Conservation (phyloP, 2,888 invertebrate species). For the Cosmopolites sordidus region DNA sequence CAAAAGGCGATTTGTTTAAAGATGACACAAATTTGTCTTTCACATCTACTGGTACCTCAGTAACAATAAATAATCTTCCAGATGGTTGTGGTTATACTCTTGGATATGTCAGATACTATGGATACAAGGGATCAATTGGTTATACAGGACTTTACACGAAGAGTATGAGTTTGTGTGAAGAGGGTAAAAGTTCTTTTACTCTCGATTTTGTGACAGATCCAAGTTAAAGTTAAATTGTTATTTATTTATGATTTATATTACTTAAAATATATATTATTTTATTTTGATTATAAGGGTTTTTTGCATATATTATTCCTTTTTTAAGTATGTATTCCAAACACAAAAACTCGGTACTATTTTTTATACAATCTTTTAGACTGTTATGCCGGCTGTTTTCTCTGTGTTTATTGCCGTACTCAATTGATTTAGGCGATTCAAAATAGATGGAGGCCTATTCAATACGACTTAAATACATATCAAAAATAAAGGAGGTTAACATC, state of each 20-base stretch:
- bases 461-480: too few relatives aligned
- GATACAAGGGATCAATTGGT: constrained; percentile 17
- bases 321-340: too few relatives aligned
- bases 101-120: constrained; percentile 28
- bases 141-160: constrained; percentile 8
- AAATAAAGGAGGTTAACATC: too few relatives aligned
- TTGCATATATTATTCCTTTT: too few relatives aligned
- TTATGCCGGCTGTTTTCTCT: too few relatives aligned
- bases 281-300: neutral
- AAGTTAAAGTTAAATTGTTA: neutral
- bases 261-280: neutral
- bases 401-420: too few relatives aligned
- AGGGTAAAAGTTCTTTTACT: neutral
- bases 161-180: constrained; percentile 18
- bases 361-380: too few relatives aligned
- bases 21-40: constrained; percentile 25
- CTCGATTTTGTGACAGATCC: neutral
- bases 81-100: constrained; percentile 24
- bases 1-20: constrained; percentile 25
- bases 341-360: too few relatives aligned
- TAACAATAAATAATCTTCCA: constrained; percentile 25
- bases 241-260: neutral
- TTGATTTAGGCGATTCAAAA: too few relatives aligned
- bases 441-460: too few relatives aligned
- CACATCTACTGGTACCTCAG: constrained; percentile 18